Conservation (phyloP, 2,113 vertebrate genomes). For the Lipotes vexillifer region DNA sequence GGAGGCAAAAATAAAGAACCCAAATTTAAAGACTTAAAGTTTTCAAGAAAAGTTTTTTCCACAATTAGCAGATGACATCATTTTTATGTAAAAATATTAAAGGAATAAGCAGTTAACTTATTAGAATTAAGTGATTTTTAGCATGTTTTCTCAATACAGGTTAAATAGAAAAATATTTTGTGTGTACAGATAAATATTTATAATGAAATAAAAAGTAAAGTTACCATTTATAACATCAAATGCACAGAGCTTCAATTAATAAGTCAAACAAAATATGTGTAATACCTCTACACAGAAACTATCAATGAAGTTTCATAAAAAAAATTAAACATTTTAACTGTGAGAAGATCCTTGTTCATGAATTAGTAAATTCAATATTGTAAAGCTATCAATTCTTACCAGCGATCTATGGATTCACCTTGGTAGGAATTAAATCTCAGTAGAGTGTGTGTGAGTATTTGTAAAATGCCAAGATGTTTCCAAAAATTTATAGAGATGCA, state of each 20-base stretch:
- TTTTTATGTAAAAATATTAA: background rate
- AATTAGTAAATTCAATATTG: background rate
- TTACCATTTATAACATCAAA: background rate
- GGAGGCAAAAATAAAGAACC: background rate
- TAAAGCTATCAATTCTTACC: background rate
- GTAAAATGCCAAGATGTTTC: background rate
- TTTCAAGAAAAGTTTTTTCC: background rate
- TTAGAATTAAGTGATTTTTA: background rate
- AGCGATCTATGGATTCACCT: background rate
- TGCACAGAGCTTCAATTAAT: background rate
- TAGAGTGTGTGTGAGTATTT: background rate
- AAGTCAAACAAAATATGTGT: background rate
- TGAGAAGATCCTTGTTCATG: background rate
- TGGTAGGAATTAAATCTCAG: background rate
- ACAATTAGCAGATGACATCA: background rate
- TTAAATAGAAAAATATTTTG: background rate
- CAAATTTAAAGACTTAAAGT: background rate
- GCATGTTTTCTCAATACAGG: background rate
- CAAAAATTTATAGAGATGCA: background rate
- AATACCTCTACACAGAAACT: background rate
- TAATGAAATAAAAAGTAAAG: background rate
- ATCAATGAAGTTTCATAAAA: background rate
- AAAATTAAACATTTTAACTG: background rate
- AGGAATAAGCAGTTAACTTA: background rate
- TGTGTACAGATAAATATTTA: background rate